Evolutionary conservation across 1,140 invertebrate genomes (phyloP), one percentile per base, ranked within the genome.

Genomic region (Trigoniulus corallinus): DNA sequence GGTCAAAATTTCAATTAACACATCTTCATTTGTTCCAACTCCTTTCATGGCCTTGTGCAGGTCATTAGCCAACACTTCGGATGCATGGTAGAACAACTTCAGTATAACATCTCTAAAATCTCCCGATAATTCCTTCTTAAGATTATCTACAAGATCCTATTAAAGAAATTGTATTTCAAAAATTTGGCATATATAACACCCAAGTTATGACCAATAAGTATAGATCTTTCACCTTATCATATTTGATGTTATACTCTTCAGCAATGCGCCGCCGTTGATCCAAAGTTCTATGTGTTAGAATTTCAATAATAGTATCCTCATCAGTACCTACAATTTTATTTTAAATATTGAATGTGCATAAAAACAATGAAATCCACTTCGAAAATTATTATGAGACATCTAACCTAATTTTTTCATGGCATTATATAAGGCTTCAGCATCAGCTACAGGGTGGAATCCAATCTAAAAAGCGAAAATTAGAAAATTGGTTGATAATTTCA

Each of bases 231-330:
- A 84, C 82, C 68, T 93, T 95, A 64, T 92, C 93, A 66, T 85
- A 97, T 59, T 84, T 77, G 44, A 84, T 88, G 71, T 97, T 96
- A 68, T 88, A 98, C 0, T 82, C 79, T 59, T 83, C 78, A 12
- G 82, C 79, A 58, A 98, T 91, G 66, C 95, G 81, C 52, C 88
- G 69, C 56, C 94, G 76, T 67, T 96, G 91, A n/a, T 84, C 81
- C 61, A 86, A 86, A 51, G 85, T 85, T 57, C 91, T 75, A 59
- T 82, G 80, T 40, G 84, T 84, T 2, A 96, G 69, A 1, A 95
- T 77, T 59, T 91, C 83, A 59, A 93, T 93, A 59, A 97, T 86
- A 43, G 84, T 77, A 61, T 86, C 82, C 65, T 95, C 89, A 66
- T 95, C 85, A 2, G 88, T 91, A 25, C 89, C 84, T 56, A 87